Percentiles rank a stretch among this genome's conserved stretches.
phyloP scores from a whole-genome alignment of 92 coral and sea anemone genomes.

The Epizoanthus scotinus region DNA sequence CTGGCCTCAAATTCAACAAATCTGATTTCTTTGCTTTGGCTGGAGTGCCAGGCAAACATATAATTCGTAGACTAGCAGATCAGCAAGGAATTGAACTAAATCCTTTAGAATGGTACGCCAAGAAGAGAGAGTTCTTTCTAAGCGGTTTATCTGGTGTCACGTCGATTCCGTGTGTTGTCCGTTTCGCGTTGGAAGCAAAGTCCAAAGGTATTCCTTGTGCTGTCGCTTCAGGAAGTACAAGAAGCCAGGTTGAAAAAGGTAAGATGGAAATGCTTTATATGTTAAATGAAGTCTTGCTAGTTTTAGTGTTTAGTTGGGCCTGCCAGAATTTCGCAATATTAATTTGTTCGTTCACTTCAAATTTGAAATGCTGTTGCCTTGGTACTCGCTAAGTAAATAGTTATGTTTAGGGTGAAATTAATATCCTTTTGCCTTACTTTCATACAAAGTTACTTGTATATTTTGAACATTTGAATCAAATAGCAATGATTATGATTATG shows the following conservation, averaged over 20 bases:
- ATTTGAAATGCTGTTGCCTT: no score
- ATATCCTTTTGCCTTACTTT: no score
- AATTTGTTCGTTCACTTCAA: no score
- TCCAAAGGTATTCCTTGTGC: conserved; percentile 75
- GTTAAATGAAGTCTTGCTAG: no score
- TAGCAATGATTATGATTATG: no score
- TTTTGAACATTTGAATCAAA: no score
- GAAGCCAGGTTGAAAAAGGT: conserved; percentile 92
- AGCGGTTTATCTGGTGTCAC: conserved; percentile 64
- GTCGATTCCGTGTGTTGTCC: conserved; percentile 79
- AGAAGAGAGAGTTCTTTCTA: conserved; percentile 73
- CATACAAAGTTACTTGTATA: no score
- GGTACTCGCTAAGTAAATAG: no score
- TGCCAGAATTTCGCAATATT: no score
- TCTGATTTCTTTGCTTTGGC: conserved; percentile 81
- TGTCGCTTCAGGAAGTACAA: conserved; percentile 90
- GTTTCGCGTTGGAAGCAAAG: conserved; percentile 82
- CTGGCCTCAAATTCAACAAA: conserved; percentile 77
- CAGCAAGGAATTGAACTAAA: conserved; percentile 80
- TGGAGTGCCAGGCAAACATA: conserved; percentile 92
- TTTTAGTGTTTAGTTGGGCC: no score
- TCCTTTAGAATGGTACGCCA: conserved; percentile 82
- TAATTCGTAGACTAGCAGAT: conserved; percentile 78
- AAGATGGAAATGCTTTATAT: not conserved
- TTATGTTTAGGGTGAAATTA: no score